phyloP scores from a whole-genome alignment of 2,113 vertebrate genomes.

The Petaurus breviceps region DNA sequence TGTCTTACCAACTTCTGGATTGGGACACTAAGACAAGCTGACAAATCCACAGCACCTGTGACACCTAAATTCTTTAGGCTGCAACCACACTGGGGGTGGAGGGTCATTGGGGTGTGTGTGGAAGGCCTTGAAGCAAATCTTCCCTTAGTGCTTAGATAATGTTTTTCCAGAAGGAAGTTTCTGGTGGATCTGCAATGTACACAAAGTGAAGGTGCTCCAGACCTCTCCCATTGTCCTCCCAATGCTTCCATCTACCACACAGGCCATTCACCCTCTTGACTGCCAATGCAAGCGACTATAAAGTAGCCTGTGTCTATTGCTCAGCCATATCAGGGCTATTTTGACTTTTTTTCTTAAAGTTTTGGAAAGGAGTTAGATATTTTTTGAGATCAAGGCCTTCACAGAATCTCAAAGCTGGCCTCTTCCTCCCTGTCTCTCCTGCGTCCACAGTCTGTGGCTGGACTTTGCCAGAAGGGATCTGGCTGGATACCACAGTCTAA shows the following conservation, averaged over 20 bases:
- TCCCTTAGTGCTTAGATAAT: not conserved
- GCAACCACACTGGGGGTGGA: not conserved
- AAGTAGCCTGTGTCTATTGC: not conserved
- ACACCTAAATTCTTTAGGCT: not conserved
- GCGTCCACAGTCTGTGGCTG: not conserved
- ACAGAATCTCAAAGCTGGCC: not conserved
- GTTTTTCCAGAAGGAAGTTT: not conserved
- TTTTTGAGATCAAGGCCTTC: constrained; percentile 27
- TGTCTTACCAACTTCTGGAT: not conserved
- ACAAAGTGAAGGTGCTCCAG: not conserved
- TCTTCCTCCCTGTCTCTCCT: not conserved
- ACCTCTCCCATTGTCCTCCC: no score
- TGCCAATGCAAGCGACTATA: not conserved
- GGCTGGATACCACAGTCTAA: not conserved
- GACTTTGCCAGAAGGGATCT: not conserved
- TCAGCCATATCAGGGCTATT: not conserved
- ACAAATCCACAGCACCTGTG: not conserved
- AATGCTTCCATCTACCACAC: accelerated
- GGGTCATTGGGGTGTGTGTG: not conserved
- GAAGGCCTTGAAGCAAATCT: not conserved
- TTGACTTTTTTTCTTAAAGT: constrained; percentile 72
- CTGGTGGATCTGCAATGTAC: accelerated
- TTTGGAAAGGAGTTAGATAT: constrained; percentile 25
- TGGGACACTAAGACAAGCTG: not conserved
- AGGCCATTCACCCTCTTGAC: not conserved